Evolutionary conservation across 2,113 vertebrate genomes (phyloP), one percentile per base, ranked within the genome.

Genomic region (Strix uralensis): DNA sequence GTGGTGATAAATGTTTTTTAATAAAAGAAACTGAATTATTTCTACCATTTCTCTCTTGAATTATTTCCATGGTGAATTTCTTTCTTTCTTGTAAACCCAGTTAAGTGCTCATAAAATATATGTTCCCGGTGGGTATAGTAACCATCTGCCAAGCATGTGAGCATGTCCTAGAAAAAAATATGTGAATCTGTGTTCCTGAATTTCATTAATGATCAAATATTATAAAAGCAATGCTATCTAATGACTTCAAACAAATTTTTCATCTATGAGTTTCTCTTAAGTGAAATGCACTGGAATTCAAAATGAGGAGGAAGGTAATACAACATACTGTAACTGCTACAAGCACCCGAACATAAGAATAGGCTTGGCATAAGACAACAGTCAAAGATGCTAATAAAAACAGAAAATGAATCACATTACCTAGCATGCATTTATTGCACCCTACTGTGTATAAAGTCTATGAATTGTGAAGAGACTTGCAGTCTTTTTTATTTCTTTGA

Each of bases 11-110:
- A 95, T 88, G 59, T 14, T 91, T 94, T 97, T 97, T 95, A 97
- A 96, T 94, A 97, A 96, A 91, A 90, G 46, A 82, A 95, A 82
- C 26, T 29, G 70, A 94, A 91, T 94, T 80, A 92, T 95, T 89
- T 62, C 73, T 38, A 91, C 34, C 11, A 92, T 87, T 96, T 94
- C 27, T 57, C 30, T 77, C 79, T 88, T 86, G 46, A 95, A 77
- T 82, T 81, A 84, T 85, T 93, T 92, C 89, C 57, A 67, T 3
- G 7, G 79, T 84, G 85, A 90, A 83, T 81, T 88, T 80, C 22
- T 81, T 70, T 55, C 62, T 59, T 88, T 61, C 80, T 94, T 84
- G 42, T 49, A 92, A 84, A 87, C 74, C n/a, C 51, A 72, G 52
- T 58, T 96, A 73, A 55, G 63, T 29, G 32, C 42, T 92, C 27